Base-by-base conservation (phyloP, 2,113 vertebrate species). In the Labeo rohita region DNA sequence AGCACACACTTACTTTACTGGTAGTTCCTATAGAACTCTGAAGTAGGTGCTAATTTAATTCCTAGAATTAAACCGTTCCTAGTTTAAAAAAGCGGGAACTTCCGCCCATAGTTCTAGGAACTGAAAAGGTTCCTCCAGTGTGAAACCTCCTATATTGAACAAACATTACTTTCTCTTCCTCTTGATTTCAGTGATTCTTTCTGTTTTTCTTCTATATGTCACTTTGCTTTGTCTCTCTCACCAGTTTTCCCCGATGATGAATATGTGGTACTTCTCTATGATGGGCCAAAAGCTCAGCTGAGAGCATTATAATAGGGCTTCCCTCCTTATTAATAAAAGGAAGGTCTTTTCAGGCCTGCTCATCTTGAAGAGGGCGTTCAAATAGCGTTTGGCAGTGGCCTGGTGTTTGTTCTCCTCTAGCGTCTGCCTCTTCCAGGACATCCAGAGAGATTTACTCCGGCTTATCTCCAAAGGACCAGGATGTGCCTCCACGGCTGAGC, bases 381-480 rank as follows among this genome's bases (percentile, higher is more conserved):
- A 93, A 94, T 80, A 90, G 74, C 54, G 65, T 66, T 87, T 80
- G 87, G 89, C 86, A 82, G 85, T 85, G 87, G 87, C 85, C 86
- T 90, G 84, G 84, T 92, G 90, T 92, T 94, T 94, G 88, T 93
- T 91, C 92, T 92, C 90, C 90, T 72, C 87, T 85, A 87, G 75
- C 84, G 78, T 8, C 65, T 91, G 81, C 89, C 90, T 93, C 92
- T 93, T 93, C 80, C 85, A 91, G 92, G 93, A 94, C 73, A 88
- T 89, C 66, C 91, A 92, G 91, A 68, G 88, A 93, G 94, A 95
- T 95, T 92, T 94, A 92, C 86, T 93, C 85, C 86, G 85, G 91
- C 89, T 96, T 95, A 93, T 95, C 92, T 95, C 90, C 93, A 93
- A 92, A 94, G 92, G 91, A 93, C 88, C 90, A 94, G 92, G 90